Conservation (phyloP, 2,888 invertebrate species). For the Patella caerulea region DNA sequence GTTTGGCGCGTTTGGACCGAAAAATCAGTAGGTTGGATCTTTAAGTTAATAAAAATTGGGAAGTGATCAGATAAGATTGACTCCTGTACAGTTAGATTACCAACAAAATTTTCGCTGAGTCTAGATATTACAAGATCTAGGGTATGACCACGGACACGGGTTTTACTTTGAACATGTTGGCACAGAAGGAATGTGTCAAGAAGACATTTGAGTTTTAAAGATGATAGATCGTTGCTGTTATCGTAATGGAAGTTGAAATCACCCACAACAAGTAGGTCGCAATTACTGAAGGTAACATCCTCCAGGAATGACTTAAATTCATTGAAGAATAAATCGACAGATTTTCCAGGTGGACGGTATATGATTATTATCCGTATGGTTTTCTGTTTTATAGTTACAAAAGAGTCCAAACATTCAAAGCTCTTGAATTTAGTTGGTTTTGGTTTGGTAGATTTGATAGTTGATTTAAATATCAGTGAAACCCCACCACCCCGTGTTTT, state of each 20-base stretch:
- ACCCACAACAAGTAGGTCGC: neutral
- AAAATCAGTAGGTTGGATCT: neutral
- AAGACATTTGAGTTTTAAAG: neutral
- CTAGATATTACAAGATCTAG: neutral
- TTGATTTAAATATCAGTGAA: neutral
- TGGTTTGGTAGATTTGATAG: neutral
- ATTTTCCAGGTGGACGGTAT: neutral
- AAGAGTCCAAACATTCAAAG: neutral
- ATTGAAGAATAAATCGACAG: neutral
- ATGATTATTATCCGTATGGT: neutral
- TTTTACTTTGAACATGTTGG: neutral
- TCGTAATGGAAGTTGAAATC: neutral
- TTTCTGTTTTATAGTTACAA: neutral
- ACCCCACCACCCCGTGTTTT: neutral
- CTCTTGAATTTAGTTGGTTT: neutral
- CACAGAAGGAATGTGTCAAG: neutral
- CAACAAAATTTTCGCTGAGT: neutral
- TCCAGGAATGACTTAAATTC: neutral
- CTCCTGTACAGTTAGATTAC: neutral
- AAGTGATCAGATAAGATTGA: neutral
- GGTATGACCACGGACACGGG: neutral
- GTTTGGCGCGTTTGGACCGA: too few relatives aligned
- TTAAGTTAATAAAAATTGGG: neutral
- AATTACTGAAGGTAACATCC: neutral
- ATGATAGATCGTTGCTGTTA: neutral